Evolutionary conservation across 1,140 invertebrate genomes (phyloP).

Genomic region (Uloborus diversus): DNA sequence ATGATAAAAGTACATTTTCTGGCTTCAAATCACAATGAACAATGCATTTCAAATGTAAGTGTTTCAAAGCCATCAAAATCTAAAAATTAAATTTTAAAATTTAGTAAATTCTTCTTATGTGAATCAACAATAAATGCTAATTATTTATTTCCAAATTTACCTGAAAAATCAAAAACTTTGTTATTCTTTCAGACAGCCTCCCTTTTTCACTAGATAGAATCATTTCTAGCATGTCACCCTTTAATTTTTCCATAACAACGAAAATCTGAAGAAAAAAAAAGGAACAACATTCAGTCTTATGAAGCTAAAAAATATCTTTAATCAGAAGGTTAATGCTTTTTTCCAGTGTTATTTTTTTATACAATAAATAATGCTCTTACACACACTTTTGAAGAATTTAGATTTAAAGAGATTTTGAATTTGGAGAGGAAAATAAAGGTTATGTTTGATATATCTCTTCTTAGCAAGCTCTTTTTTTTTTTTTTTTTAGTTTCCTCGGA

Average conservation of each 20-base stretch:
- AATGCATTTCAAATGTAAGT: conserved; percentile 88
- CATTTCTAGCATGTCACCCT: conserved; percentile 99
- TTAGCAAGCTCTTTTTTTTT: too few species aligned
- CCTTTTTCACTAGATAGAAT: conserved; percentile 92
- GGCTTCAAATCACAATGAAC: conserved; percentile 99
- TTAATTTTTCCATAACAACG: conserved; percentile 73
- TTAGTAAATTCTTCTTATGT: neutral
- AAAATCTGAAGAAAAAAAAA: conserved; percentile 65
- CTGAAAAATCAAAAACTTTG: conserved; percentile 96
- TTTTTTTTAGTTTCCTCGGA: too few species aligned
- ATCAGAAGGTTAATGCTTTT: too few species aligned
- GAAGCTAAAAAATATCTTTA: too few species aligned
- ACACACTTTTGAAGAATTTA: too few species aligned
- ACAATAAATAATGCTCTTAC: too few species aligned
- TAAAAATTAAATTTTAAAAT: conserved; percentile 68
- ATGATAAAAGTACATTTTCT: conserved; percentile 95
- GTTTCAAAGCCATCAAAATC: conserved; percentile 95
- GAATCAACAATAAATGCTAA: neutral
- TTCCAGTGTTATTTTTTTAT: too few species aligned
- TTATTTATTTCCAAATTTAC: conserved; percentile 66
- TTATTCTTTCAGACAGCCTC: conserved; percentile 89
- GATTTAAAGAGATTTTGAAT: too few species aligned
- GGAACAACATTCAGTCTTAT: neutral
- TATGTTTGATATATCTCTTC: too few species aligned
- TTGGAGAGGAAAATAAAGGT: too few species aligned